Evolutionary conservation across 2,888 invertebrate genomes (phyloP).

Genomic region (Lepas anatifera): DNA sequence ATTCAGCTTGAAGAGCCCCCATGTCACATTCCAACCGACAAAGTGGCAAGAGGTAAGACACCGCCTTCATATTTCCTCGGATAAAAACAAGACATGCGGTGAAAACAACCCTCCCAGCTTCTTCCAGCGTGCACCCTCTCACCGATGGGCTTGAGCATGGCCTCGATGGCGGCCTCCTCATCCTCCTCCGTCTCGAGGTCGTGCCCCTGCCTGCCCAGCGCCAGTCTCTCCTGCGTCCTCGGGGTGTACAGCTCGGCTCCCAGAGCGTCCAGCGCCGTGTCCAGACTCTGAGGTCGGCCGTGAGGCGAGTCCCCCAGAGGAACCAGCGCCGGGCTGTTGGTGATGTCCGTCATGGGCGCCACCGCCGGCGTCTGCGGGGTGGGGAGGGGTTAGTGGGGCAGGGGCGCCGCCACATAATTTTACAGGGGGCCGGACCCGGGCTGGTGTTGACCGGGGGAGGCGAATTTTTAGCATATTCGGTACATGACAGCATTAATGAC

Average conservation of each 20-base stretch:
- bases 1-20: too few species aligned
- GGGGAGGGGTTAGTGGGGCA: conserved; percentile 20
- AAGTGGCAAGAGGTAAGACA: too few species aligned
- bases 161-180: not conserved
- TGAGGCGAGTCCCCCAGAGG: conserved; percentile 6
- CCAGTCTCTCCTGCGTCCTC: too few species aligned
- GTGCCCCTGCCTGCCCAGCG: not conserved
- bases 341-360: not conserved
- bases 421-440: conserved; percentile 19
- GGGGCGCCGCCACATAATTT: too few species aligned
- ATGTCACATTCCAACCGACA: too few species aligned
- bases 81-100: too few species aligned
- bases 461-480: too few species aligned
- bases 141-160: not conserved
- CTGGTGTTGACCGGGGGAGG: conserved; percentile 17
- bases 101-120: too few species aligned
- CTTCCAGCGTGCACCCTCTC: not conserved
- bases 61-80: too few species aligned
- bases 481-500: too few species aligned
- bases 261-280: conserved; percentile 1
- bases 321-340: not conserved
- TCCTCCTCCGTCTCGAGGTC: not conserved
- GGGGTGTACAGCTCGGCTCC: not conserved
- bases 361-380: conserved; percentile 8
- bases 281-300: conserved; percentile 2